phyloP scores from a whole-genome alignment of 2,113 vertebrate genomes.

The Craseonycteris thonglongyai region DNA sequence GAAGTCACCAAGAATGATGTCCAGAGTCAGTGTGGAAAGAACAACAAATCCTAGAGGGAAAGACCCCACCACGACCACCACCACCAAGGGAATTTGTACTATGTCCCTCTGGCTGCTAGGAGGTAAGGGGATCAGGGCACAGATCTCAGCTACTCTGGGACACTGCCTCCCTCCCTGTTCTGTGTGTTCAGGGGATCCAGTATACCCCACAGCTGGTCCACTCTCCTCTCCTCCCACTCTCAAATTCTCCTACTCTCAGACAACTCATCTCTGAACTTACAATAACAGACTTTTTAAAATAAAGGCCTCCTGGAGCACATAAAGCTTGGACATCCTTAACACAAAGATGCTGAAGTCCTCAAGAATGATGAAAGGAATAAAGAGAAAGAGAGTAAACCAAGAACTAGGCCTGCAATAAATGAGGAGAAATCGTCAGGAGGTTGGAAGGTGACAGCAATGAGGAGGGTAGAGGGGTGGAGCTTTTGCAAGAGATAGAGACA shows the following conservation, averaged over 20 bases:
- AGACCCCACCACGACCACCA: neutral
- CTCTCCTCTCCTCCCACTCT: neutral
- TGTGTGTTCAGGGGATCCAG: neutral
- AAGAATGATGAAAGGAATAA: neutral
- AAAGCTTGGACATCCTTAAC: neutral
- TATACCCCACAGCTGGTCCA: neutral
- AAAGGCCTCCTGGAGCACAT: neutral
- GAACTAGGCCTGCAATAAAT: neutral
- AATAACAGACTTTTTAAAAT: neutral
- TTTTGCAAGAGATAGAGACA: neutral
- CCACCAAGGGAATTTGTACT: neutral
- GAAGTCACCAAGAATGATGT: neutral
- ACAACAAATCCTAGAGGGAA: neutral
- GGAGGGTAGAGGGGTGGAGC: neutral
- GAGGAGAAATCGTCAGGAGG: neutral
- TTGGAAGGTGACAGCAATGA: neutral
- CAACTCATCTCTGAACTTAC: neutral
- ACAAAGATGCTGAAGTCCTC: neutral
- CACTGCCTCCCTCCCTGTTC: neutral
- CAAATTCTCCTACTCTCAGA: neutral
- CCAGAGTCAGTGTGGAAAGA: neutral
- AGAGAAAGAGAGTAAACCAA: neutral
- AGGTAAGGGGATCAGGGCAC: neutral
- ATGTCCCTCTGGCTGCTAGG: neutral
- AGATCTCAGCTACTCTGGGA: neutral